phyloP scores from a whole-genome alignment of 2,113 vertebrate genomes.

The Corythornis vintsioides region DNA sequence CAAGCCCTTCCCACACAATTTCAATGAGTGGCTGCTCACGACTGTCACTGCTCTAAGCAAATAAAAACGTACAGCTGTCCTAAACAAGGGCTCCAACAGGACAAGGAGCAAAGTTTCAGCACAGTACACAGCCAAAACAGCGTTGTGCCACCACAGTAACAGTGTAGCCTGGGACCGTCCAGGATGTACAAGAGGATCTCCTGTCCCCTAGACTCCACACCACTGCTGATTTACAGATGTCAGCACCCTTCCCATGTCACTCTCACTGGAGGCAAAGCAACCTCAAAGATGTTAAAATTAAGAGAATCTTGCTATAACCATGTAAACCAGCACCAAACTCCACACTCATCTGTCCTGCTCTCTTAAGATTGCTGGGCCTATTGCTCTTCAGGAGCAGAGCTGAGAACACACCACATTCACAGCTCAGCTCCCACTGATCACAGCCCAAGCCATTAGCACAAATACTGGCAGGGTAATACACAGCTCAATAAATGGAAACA shows the following conservation, averaged over 20 bases:
- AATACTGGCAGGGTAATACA: not conserved
- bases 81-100: not conserved
- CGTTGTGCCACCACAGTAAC: too few species aligned
- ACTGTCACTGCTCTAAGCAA: not conserved
- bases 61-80: not conserved
- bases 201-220: too few species aligned
- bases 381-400: not conserved
- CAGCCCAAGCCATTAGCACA: not conserved
- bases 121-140: too few species aligned
- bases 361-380: fast-evolving
- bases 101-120: not conserved
- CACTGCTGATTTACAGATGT: too few species aligned
- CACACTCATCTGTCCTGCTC: too few species aligned
- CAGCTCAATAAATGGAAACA: not conserved
- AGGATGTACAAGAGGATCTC: too few species aligned
- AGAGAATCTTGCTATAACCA: too few species aligned
- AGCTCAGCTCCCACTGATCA: not conserved
- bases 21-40: not conserved
- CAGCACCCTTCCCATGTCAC: too few species aligned
- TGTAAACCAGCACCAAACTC: too few species aligned
- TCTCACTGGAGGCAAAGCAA: too few species aligned
- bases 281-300: too few species aligned
- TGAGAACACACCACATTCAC: fast-evolving
- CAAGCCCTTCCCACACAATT: not conserved
- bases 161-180: too few species aligned